These are phyloP conservation scores for Nylanderia fulva DNA, from an alignment of 1,140 invertebrate genomes.

Conservation along the genomic window DNA sequence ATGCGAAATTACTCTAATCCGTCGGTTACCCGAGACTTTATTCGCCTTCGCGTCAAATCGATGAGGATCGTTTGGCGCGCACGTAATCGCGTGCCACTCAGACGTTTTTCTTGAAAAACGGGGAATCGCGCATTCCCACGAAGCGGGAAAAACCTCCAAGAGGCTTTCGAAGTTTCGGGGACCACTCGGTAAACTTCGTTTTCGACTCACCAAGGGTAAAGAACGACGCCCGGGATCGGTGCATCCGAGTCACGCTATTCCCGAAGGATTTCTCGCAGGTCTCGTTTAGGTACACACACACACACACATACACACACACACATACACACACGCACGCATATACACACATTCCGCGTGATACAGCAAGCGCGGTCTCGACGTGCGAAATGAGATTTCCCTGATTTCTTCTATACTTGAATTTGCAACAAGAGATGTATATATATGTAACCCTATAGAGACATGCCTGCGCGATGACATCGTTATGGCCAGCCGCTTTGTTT, in stretches of 20 bases:
- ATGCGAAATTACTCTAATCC: slow-evolving; percentile 34
- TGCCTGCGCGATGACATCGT: slow-evolving; percentile 9
- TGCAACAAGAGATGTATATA: not conserved
- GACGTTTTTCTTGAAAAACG: slow-evolving; percentile 25
- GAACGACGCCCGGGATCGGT: slow-evolving; percentile 46
- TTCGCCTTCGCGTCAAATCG: slow-evolving; percentile 9
- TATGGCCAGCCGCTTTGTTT: slow-evolving; percentile 41
- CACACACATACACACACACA: too few relatives aligned
- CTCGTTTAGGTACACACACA: slow-evolving; percentile 48
- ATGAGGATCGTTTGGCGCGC: slow-evolving; percentile 25
- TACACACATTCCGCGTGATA: slow-evolving; percentile 12
- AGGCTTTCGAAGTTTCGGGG: slow-evolving; percentile 54
- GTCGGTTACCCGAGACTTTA: slow-evolving; percentile 20
- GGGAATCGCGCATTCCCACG: slow-evolving; percentile 29
- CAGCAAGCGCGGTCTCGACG: slow-evolving; percentile 33
- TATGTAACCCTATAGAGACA: not conserved
- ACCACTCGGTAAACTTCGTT: slow-evolving; percentile 55
- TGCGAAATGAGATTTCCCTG: slow-evolving; percentile 51
- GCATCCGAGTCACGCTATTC: slow-evolving; percentile 58
- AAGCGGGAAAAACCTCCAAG: slow-evolving; percentile 5
- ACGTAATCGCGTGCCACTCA: slow-evolving; percentile 50
- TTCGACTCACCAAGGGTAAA: slow-evolving; percentile 32
- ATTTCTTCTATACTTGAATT: slow-evolving; percentile 33
- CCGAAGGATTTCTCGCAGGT: slow-evolving; percentile 47
- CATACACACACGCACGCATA: too few relatives aligned